These are phyloP conservation scores for Tupaia chinensis DNA, from an alignment of 2,113 vertebrate genomes.

Conservation along the genomic window DNA sequence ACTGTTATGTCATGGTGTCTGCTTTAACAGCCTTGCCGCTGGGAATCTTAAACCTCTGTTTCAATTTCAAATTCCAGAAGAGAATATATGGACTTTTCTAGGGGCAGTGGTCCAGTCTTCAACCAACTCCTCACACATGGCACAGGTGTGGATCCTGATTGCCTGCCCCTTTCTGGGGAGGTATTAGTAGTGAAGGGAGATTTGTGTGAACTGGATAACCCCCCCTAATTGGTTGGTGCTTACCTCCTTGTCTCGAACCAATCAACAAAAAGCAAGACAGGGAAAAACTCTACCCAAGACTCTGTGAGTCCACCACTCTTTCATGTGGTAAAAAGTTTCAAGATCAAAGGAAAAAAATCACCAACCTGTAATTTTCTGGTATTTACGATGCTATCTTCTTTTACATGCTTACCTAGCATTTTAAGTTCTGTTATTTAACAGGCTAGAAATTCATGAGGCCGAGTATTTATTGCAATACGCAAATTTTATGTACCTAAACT, in stretches of 20 bases:
- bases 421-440: conserved; percentile 85
- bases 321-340: conserved; percentile 71
- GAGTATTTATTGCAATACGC: conserved; percentile 83
- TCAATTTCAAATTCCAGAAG: conserved; percentile 37
- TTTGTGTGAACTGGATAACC: neutral
- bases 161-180: neutral
- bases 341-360: conserved; percentile 74
- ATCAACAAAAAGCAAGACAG: neutral
- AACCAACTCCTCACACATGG: neutral
- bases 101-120: neutral
- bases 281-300: conserved; percentile 6
- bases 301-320: conserved; percentile 37
- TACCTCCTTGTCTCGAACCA: neutral
- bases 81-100: neutral
- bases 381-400: conserved; percentile 83
- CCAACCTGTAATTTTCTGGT: conserved; percentile 81
- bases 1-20: neutral
- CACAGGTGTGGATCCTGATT: neutral
- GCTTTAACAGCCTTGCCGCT: neutral
- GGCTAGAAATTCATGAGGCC: conserved; percentile 82
- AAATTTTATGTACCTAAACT: conserved; percentile 82
- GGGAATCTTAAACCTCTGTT: neutral
- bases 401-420: conserved; percentile 83
- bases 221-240: neutral
- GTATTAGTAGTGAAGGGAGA: neutral